Evolutionary conservation across 2,888 invertebrate species (phyloP), one percentile per base, ranked within the genome.

Genomic region (Nycteola revayana): DNA sequence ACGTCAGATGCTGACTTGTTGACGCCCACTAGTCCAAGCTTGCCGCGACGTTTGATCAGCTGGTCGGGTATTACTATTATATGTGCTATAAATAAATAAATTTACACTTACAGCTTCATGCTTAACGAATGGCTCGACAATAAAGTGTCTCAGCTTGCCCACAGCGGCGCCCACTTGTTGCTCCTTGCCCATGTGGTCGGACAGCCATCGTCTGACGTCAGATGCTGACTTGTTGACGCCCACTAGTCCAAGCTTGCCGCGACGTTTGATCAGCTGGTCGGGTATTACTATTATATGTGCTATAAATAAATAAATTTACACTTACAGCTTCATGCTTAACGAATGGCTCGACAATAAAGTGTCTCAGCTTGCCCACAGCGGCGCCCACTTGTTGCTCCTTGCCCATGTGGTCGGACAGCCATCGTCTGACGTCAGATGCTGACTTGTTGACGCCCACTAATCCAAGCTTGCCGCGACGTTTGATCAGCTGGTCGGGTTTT

Each of bases 51-150:
- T 79, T 99, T 99, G 75, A 99, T 99, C 81, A 99, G 90, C 90
- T 99, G 99, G 85, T 99, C 99, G 0, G 99, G 99, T 75, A 99
- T 99, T n/a, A 97, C 98, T 2, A 99, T 99, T 54, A 99, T 89
- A n/a, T n/a, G 84, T 94, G 93, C 95, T 96, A 86, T 1, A 7
- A 8, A 17, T 7, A 45, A 42, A 20, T 7, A 5, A 21, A n/a
- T 21, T 7, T 7, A 3, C 3, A 73, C 91, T 90, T 68, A 96
- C 96, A 82, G 95, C 92, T 61, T 93, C 92, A 74, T 99, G 98
- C 9, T 94, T 93, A 21, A 99, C 90, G 77, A 99, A 99, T 0
- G 99, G 99, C 75, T 99, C 99, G 34, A 99, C 96, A 49, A 99
- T 97, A 79, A 99, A 99, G 58, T 93, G 95, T 51, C 96, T 91